A percentile compares a stretch with the other conserved stretches of the same genome.
These are phyloP conservation scores for Pseudoatta argentina DNA, from an alignment of 1,140 invertebrate species.

Conservation along the genomic window DNA sequence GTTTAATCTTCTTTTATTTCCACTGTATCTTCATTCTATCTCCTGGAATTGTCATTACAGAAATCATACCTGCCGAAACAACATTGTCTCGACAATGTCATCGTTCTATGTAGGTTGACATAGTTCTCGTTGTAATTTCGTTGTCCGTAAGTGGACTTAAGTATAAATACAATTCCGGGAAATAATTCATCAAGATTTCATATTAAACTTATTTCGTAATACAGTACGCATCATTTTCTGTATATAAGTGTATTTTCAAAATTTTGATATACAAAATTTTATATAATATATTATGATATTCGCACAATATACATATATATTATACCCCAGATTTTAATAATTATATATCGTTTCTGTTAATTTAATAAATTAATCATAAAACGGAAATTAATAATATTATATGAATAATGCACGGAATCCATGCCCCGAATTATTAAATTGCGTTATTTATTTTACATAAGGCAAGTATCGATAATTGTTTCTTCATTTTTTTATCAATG, in stretches of 20 bases:
- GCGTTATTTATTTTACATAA: slow-evolving; percentile 24
- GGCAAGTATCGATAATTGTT: background rate
- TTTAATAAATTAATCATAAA: slow-evolving; percentile 61
- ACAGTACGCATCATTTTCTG: background rate
- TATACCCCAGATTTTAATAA: slow-evolving; percentile 40
- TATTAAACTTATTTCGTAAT: slow-evolving; percentile 20
- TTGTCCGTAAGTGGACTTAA: slow-evolving; percentile 31
- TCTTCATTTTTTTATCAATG: slow-evolving; percentile 10
- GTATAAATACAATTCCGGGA: background rate
- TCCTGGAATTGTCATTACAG: slow-evolving; percentile 36
- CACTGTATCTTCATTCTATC: slow-evolving; percentile 19
- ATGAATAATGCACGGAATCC: slow-evolving; percentile 47
- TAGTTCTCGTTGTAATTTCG: slow-evolving; percentile 42
- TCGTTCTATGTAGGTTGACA: slow-evolving; percentile 18
- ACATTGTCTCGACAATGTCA: slow-evolving; percentile 3
- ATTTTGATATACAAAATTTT: background rate
- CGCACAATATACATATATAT: background rate
- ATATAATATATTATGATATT: background rate
- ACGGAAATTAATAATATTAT: slow-evolving; percentile 50
- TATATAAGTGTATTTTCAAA: background rate
- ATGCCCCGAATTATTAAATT: slow-evolving; percentile 33
- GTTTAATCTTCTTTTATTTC: slow-evolving; percentile 32
- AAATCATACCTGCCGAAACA: slow-evolving; percentile 24
- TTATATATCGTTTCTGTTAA: slow-evolving; percentile 51
- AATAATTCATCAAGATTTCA: slow-evolving; percentile 53